Base-by-base conservation (phyloP, 2,888 invertebrate genomes). In the Ceraclea dissimilis region DNA sequence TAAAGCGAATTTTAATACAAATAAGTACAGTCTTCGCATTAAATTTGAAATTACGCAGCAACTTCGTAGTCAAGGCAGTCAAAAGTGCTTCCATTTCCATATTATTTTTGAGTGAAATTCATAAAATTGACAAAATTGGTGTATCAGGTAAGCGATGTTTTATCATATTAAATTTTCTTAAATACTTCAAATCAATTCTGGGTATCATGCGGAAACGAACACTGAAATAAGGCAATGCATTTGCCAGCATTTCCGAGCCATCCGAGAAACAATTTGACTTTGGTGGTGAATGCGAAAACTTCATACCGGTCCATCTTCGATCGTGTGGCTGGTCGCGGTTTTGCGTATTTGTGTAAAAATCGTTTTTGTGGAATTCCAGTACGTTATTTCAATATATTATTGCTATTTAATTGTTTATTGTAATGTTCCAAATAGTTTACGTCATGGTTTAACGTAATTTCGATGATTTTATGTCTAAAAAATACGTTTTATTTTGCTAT, bases 231-330 rank as follows among this genome's bases (percentile, higher is more conserved):
- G n/a, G n/a, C n/a, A n/a, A n/a, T n/a, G n/a, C n/a, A n/a, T n/a
- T n/a, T n/a, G n/a, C n/a, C n/a, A n/a, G n/a, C n/a, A n/a, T n/a
- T n/a, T n/a, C n/a, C n/a, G n/a, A n/a, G n/a, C n/a, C n/a, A n/a
- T n/a, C n/a, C 26, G 26, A 26, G 13, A 39, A 39, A 39, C 13
- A 31, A 31, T 8, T 39, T 39, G 39, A 39, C 39, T 39, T 16
- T 13, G 39, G 39, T 16, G 13, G 39, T 39, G 39, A 39, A 39
- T 13, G 53, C 53, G 39, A 34, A 46, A 57, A 57, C 58, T 58
- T 58, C 58, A 58, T 50, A 16, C 48, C 48, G 46, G 51, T 54
- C 44, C 21, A 13, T 51, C 47, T 43, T 43, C 34, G 16, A 22
- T 31, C 19, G 5, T 49, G 43, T 39, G 49, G 49, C 18, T 26